Evolutionary conservation across 1,140 invertebrate species (phyloP).

Genomic region (fruit fly (Drosophila melanogaster)): Release_6_plus_ISO1_MT NT_033777.3:24616001-24616500

Average conservation of each 20-base stretch:
- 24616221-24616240: not conserved
- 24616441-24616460: slow-evolving; percentile 34
- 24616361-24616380: not conserved
- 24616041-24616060: slow-evolving; percentile 61
- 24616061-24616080: slow-evolving; percentile 77
- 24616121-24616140: slow-evolving; percentile 74
- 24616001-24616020: slow-evolving; percentile 8
- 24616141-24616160: slow-evolving; percentile 72
- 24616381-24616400: slow-evolving; percentile 17
- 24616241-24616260: not conserved
- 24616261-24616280: not conserved
- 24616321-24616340: not conserved
- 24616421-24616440: slow-evolving; percentile 25
- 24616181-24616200: slow-evolving; percentile 37
- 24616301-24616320: slow-evolving; percentile 28
- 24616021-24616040: not conserved
- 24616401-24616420: slow-evolving; percentile 3
- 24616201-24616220: slow-evolving; percentile 28
- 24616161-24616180: slow-evolving; percentile 46
- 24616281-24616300: slow-evolving; percentile 39
- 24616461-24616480: slow-evolving; percentile 1
- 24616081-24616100: slow-evolving; percentile 78
- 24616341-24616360: not conserved
- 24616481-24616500: not conserved
- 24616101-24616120: slow-evolving; percentile 78